A percentile compares a stretch with the other conserved stretches of the same genome.
phyloP scores from a whole-genome alignment of 2,113 vertebrate genomes.

The Ptychochromis oligacanthus region DNA sequence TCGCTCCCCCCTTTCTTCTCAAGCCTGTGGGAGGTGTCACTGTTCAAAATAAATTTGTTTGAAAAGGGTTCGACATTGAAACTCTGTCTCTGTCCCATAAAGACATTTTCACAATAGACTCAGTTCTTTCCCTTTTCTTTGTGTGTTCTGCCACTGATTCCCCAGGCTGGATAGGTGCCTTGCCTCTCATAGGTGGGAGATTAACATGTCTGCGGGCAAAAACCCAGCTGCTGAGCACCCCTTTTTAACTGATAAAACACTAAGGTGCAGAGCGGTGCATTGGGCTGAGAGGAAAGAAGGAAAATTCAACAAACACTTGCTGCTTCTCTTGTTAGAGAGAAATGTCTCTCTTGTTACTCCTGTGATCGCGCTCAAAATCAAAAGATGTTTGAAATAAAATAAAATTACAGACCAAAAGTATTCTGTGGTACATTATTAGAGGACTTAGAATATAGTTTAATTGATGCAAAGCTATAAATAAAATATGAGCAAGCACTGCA shows the following conservation, averaged over 20 bases:
- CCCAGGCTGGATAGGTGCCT: constrained; percentile 71
- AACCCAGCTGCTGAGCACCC: constrained; percentile 41
- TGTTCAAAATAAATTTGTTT: constrained; percentile 59
- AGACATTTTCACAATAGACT: constrained; percentile 66
- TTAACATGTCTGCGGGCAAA: constrained; percentile 75
- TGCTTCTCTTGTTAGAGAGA: too few species aligned
- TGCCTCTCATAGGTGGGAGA: constrained; percentile 73
- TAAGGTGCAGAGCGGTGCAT: constrained; percentile 20
- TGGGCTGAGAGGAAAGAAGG: neutral
- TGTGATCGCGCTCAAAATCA: constrained; percentile 6
- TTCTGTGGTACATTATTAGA: neutral
- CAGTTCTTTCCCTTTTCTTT: constrained; percentile 74
- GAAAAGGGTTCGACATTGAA: constrained; percentile 70
- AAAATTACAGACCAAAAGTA: neutral
- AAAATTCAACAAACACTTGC: constrained; percentile 40
- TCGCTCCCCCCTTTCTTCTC: constrained; percentile 42
- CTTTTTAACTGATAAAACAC: constrained; percentile 7
- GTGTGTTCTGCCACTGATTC: constrained; percentile 74
- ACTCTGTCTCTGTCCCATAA: constrained; percentile 71
- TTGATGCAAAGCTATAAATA: neutral
- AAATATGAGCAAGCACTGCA: neutral
- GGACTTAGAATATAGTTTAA: neutral
- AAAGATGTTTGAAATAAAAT: neutral
- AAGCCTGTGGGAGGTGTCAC: constrained; percentile 64
- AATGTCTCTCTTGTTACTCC: too few species aligned